Conservation (phyloP, 2,113 vertebrate genomes). For the Rhagologus leucostigma region DNA sequence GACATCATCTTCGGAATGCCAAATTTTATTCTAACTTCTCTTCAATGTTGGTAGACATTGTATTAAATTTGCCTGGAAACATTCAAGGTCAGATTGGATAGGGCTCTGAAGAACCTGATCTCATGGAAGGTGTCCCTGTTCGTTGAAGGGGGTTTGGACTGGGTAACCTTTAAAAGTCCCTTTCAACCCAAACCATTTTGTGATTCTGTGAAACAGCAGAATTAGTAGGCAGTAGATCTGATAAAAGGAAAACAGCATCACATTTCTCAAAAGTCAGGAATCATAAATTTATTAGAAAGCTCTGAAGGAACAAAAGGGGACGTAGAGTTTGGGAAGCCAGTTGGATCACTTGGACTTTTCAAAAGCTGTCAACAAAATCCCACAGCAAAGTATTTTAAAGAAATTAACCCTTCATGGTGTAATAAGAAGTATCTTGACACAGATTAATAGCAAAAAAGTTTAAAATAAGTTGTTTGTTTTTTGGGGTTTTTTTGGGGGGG, state of each 20-base stretch:
- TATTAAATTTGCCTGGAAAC: not conserved
- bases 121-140: not conserved
- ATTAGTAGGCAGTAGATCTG: not conserved
- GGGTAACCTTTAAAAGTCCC: not conserved
- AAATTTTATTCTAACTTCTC: not conserved
- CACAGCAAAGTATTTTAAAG: not conserved
- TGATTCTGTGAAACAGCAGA: not conserved
- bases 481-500: not conserved
- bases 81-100: not conserved
- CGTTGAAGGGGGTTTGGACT: not conserved
- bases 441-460: not conserved
- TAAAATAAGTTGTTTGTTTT: not conserved
- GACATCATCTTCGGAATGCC: not conserved
- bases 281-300: not conserved
- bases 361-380: not conserved
- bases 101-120: not conserved
- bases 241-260: not conserved
- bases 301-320: not conserved
- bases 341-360: rapidly evolving
- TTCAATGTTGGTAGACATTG: not conserved
- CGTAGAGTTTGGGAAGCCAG: not conserved
- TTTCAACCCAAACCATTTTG: not conserved
- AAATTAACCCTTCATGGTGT: not conserved
- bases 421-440: not conserved
- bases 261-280: not conserved